A percentile compares a stretch with the other conserved stretches of the same genome.
phyloP scores from a whole-genome alignment of 2,888 invertebrate genomes.

The Parnassius glacialis region DNA sequence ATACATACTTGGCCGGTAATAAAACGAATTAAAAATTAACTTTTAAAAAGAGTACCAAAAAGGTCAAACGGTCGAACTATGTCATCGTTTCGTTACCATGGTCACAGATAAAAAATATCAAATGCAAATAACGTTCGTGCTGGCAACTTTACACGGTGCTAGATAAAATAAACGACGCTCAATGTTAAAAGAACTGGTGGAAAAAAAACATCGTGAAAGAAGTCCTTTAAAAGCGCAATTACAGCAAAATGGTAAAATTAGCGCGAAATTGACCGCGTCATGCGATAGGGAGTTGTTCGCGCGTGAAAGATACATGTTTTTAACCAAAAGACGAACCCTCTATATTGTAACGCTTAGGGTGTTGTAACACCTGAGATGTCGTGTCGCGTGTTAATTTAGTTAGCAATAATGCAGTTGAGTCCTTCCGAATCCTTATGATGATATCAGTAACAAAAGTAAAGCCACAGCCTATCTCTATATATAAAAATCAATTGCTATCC shows the following conservation, averaged over 20 bases:
- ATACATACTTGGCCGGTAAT: too few species aligned
- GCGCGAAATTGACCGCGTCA: conserved; percentile 28
- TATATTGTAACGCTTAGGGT: not conserved
- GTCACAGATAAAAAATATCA: conserved; percentile 6
- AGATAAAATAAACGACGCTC: conserved; percentile 2
- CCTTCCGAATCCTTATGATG: too few species aligned
- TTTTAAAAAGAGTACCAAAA: not conserved
- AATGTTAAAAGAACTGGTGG: not conserved
- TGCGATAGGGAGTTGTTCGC: conserved; percentile 23
- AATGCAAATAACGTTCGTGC: conserved; percentile 3
- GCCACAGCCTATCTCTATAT: too few species aligned
- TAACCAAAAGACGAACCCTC: not conserved
- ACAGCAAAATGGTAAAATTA: conserved; percentile 28
- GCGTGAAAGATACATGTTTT: conserved; percentile 12
- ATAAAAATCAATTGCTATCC: too few species aligned
- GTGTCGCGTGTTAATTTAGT: not conserved
- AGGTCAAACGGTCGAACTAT: not conserved
- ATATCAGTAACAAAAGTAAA: too few species aligned
- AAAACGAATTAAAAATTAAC: too few species aligned
- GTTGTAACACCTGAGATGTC: not conserved
- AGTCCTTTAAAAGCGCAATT: conserved; percentile 6
- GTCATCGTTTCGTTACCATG: conserved; percentile 2
- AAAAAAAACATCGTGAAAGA: not conserved
- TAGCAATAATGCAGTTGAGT: too few species aligned
- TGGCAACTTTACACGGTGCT: not conserved